Conservation (phyloP, 2,113 vertebrate species). For the Hipposideros armiger region DNA sequence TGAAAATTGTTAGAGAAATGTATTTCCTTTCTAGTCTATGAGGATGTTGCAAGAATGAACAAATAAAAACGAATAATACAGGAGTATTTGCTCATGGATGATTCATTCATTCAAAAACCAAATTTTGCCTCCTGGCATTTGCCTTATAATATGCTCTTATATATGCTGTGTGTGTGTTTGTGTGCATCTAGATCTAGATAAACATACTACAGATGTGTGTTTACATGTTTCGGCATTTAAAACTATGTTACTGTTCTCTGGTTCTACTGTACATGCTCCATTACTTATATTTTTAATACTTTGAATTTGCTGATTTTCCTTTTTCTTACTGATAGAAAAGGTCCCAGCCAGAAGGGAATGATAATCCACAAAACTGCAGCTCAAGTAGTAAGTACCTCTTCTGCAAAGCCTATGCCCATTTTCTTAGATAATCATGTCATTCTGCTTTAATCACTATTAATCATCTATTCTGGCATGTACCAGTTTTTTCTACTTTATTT, state of each 20-base stretch:
- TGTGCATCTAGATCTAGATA: neutral
- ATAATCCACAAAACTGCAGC: neutral
- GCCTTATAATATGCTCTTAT: neutral
- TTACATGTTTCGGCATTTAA: neutral
- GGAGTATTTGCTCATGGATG: neutral
- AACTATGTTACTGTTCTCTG: neutral
- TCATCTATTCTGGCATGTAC: neutral
- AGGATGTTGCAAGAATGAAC: neutral
- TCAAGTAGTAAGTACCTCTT: neutral
- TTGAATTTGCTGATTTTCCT: slow-evolving; percentile 2
- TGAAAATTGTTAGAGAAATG: slow-evolving; percentile 21
- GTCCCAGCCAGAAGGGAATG: neutral
- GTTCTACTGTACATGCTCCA: neutral
- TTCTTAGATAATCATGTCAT: neutral
- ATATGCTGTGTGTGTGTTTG: neutral
- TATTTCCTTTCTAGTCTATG: slow-evolving; percentile 16
- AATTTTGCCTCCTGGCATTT: neutral
- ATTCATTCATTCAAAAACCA: slow-evolving; percentile 8
- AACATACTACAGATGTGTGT: neutral
- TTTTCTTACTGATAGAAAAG: slow-evolving; percentile 24
- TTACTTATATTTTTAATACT: slow-evolving; percentile 4
- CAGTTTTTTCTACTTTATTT: neutral
- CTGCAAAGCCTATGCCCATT: neutral
- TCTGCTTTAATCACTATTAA: neutral
- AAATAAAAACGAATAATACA: slow-evolving; percentile 14